These are phyloP conservation scores for Drosophila anomelani DNA, from an alignment of 2,888 invertebrate species.

Conservation along the genomic window DNA sequence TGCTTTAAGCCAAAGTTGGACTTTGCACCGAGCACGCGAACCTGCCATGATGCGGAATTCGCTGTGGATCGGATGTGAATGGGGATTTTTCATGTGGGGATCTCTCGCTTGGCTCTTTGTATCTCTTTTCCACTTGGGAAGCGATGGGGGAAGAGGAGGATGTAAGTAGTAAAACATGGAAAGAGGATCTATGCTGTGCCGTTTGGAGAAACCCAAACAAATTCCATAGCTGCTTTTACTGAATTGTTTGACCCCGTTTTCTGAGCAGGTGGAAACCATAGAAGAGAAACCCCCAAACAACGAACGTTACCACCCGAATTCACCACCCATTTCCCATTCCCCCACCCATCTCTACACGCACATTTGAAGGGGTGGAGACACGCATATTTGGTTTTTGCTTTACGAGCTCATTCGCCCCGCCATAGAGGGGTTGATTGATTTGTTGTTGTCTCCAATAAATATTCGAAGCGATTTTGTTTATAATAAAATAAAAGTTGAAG, in stretches of 20 bases:
- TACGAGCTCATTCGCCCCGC: slow-evolving; percentile 11
- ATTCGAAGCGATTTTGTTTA: slow-evolving; percentile 74
- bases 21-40: slow-evolving; percentile 57
- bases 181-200: slow-evolving; percentile 18
- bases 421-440: slow-evolving; percentile 68
- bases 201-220: slow-evolving; percentile 14
- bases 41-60: slow-evolving; percentile 35
- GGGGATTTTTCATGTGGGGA: slow-evolving; percentile 21
- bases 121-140: neutral
- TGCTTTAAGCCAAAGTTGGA: slow-evolving; percentile 45
- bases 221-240: slow-evolving; percentile 20
- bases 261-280: slow-evolving; percentile 47
- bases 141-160: neutral
- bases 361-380: neutral
- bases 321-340: neutral
- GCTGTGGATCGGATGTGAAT: slow-evolving; percentile 31
- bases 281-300: slow-evolving; percentile 21
- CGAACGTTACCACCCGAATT: neutral
- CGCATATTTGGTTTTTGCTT: slow-evolving; percentile 25
- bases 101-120: slow-evolving; percentile 11
- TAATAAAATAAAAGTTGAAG: slow-evolving; percentile 62
- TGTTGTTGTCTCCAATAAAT: slow-evolving; percentile 59
- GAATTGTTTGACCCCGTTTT: slow-evolving; percentile 38
- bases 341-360: slow-evolving; percentile 4
- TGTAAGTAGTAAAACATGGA: neutral